Percentiles rank a stretch among this genome's conserved stretches.
Conservation (phyloP, 2,888 invertebrate species). For the Phaedon cochleariae region DNA sequence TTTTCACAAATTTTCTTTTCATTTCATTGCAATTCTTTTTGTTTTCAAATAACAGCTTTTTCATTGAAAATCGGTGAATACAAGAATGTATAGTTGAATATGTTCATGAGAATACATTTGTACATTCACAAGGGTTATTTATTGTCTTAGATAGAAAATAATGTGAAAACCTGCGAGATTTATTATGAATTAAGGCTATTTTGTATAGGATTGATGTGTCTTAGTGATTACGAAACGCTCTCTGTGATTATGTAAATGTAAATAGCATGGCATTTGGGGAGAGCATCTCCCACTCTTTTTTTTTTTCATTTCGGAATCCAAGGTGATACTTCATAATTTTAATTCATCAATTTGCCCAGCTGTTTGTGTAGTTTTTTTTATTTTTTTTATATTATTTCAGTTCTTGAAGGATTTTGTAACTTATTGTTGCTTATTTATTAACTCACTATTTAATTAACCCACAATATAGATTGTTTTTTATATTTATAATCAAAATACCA, state of each 20-base stretch:
- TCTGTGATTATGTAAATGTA: conserved; percentile 37
- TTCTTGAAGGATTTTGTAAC: conserved; percentile 25
- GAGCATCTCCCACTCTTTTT: too few relatives aligned
- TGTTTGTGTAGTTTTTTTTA: conserved; percentile 40
- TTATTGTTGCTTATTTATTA: conserved; percentile 43
- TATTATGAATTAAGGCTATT: not conserved
- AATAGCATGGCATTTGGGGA: conserved; percentile 27
- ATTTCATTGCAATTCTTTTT: not conserved
- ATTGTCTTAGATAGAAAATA: too few relatives aligned
- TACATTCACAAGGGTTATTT: too few relatives aligned
- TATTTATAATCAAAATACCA: not conserved
- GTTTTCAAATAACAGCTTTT: not conserved
- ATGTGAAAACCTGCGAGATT: too few relatives aligned
- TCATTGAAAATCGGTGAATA: too few relatives aligned
- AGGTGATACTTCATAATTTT: conserved; percentile 37
- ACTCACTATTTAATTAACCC: conserved; percentile 24
- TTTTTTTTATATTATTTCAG: conserved; percentile 34
- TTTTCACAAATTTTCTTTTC: too few relatives aligned
- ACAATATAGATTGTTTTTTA: not conserved
- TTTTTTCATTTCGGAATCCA: conserved; percentile 29
- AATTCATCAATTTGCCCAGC: conserved; percentile 43
- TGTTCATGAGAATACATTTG: too few relatives aligned
- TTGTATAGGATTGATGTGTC: not conserved
- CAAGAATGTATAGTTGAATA: too few relatives aligned
- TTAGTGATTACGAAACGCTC: conserved; percentile 6